A percentile compares a stretch with the other conserved stretches of the same genome.
phyloP scores from a whole-genome alignment of 2,888 invertebrate genomes.

The Strigamia crassipes region DNA sequence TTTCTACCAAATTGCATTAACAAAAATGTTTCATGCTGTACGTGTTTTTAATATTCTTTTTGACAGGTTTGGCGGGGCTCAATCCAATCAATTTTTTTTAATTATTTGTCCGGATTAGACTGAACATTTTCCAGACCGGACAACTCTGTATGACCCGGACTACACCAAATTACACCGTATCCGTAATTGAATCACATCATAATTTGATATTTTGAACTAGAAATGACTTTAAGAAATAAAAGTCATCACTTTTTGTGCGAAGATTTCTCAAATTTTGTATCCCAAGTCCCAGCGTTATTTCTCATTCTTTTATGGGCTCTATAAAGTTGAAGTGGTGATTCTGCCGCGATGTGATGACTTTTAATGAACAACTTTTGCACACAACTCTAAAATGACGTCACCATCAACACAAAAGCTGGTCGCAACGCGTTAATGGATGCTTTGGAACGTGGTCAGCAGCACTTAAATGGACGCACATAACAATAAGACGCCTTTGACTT shows the following conservation, averaged over 20 bases:
- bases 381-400: conserved; percentile 13
- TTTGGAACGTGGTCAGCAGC: conserved; percentile 22
- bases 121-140: too few relatives aligned
- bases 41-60: too few relatives aligned
- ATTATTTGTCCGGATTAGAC: too few relatives aligned
- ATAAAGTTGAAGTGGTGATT: conserved; percentile 14
- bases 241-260: too few relatives aligned
- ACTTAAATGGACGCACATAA: conserved; percentile 13
- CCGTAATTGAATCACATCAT: neutral
- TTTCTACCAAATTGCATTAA: too few relatives aligned
- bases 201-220: neutral
- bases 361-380: conserved; percentile 25
- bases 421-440: conserved; percentile 8
- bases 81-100: too few relatives aligned
- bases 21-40: too few relatives aligned
- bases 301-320: neutral
- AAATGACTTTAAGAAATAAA: neutral
- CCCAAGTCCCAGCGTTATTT: neutral
- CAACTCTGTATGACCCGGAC: too few relatives aligned
- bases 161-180: too few relatives aligned
- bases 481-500: conserved; percentile 14
- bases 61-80: too few relatives aligned
- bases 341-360: neutral
- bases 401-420: conserved; percentile 12
- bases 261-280: neutral